Evolutionary conservation across 2,113 vertebrate species (phyloP).

Genomic region (Edolisoma coerulescens): DNA sequence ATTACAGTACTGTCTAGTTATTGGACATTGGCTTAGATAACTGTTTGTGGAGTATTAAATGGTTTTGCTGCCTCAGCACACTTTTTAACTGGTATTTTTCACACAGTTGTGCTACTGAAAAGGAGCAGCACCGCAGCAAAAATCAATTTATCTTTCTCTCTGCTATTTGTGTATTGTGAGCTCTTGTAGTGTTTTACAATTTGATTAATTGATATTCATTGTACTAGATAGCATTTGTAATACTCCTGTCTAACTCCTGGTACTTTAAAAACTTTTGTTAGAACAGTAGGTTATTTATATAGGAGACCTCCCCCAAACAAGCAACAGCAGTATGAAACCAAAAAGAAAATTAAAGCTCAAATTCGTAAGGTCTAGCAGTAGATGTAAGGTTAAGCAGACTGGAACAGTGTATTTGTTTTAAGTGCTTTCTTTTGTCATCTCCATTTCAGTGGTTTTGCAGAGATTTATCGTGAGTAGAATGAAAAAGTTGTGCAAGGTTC

Average conservation of each 20-base stretch:
- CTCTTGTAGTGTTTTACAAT: conserved; percentile 73
- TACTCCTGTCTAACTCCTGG: conserved; percentile 53
- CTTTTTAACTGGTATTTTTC: conserved; percentile 96
- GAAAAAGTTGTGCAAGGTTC: conserved; percentile 32
- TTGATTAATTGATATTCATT: conserved; percentile 84
- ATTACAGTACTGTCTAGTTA: conserved; percentile 89
- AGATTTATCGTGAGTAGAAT: conserved; percentile 3
- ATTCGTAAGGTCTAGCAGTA: not conserved
- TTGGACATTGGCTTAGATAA: conserved; percentile 95
- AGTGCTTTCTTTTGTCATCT: not conserved
- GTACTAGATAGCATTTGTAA: conserved; percentile 73
- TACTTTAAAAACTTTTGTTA: conserved; percentile 70
- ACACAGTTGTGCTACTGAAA: conserved; percentile 97
- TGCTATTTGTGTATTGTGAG: conserved; percentile 77
- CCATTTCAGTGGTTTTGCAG: not conserved
- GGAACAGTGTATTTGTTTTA: conserved; percentile 6
- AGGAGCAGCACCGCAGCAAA: conserved; percentile 86
- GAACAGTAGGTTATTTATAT: conserved; percentile 62
- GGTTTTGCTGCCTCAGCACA: conserved; percentile 98
- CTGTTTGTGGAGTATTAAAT: conserved; percentile 98
- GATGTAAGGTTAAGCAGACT: conserved; percentile 58
- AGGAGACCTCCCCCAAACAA: conserved; percentile 47
- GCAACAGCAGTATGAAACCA: conserved; percentile 15
- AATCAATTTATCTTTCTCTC: conserved; percentile 86
- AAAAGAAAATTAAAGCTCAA: conserved; percentile 58